phyloP scores from a whole-genome alignment of 2,888 invertebrate species.

The Xanthia icteritia region DNA sequence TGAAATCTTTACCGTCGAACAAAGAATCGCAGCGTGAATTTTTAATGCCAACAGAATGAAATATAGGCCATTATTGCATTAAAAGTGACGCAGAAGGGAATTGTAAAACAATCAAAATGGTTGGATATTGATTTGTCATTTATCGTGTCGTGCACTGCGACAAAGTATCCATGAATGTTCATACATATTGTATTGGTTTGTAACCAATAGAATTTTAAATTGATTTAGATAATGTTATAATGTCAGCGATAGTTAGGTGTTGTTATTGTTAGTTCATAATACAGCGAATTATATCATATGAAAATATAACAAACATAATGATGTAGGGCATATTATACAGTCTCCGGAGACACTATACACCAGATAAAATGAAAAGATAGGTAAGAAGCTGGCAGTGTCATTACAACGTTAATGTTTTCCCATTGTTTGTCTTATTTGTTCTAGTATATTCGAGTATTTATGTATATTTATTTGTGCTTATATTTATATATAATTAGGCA shows the following conservation, averaged over 20 bases:
- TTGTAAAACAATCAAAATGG: constrained; percentile 20
- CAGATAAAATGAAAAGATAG: neutral
- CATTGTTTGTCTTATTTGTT: too few relatives aligned
- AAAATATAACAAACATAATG: neutral
- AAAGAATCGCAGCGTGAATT: neutral
- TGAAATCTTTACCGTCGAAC: neutral
- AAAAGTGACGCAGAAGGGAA: constrained; percentile 10
- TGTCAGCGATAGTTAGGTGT: neutral
- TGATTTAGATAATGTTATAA: neutral
- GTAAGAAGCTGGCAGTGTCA: too few relatives aligned
- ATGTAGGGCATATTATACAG: neutral
- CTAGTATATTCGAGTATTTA: too few relatives aligned
- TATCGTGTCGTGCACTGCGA: constrained; percentile 33
- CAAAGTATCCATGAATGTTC: constrained; percentile 17
- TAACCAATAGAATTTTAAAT: neutral
- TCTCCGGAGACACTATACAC: neutral
- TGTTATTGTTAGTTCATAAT: neutral
- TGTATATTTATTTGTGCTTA: too few relatives aligned
- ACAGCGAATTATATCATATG: neutral
- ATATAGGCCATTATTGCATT: constrained; percentile 4
- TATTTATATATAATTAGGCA: too few relatives aligned
- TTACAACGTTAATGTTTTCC: too few relatives aligned
- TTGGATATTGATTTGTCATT: constrained; percentile 49
- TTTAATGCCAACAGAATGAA: neutral
- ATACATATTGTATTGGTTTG: constrained; percentile 7